Evolutionary conservation across 1,140 invertebrate genomes (phyloP), one percentile per base, ranked within the genome.

Genomic region (Camponotus pennsylvanicus): DNA sequence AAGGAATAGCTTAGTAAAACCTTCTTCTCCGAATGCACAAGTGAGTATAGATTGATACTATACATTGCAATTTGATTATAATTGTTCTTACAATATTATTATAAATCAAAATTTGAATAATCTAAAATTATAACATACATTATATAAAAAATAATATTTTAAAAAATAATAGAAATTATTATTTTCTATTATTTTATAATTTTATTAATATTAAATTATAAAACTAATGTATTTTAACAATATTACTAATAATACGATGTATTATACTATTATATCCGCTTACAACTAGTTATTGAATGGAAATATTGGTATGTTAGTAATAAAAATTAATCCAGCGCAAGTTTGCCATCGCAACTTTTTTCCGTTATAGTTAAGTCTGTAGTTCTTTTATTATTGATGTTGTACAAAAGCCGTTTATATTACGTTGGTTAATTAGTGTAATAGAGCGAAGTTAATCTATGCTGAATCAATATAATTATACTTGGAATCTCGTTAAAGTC

Each of bases 311-410:
- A 42, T 1, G 49, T 37, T 18, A 4, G n/a, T 63, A 57, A 57
- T 79, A 73, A 83, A 71, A 85, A 85, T 86, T 85, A 87, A 83
- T 87, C 45, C 21, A 63, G 76, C 85, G 18, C 9, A 70, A 71
- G 18, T 87, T 87, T 64, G 45, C 61, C 52, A 21, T 55, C 45
- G 13, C 15, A 55, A 63, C 7, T 6, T 67, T 45, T 70, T 45
- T 37, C 27, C 34, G 34, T 61, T 42, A 3, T 13, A 34, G 34
- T 34, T 18, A 32, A 57, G 40, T 86, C 71, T 73, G 71, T 69
- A 40, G 70, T 77, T 76, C 49, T 76, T 64, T 73, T 86, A 49
- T 42, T 85, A 78, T 55, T 42, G 57, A 9, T 11, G 13, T 8
- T 40, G 18, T 52, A 52, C 15, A 52, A 7, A 55, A 45, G 18